These are phyloP conservation scores for Drosophila pseudoobscura DNA, from an alignment of 1,140 invertebrate genomes.

Conservation along the genomic window DNA sequence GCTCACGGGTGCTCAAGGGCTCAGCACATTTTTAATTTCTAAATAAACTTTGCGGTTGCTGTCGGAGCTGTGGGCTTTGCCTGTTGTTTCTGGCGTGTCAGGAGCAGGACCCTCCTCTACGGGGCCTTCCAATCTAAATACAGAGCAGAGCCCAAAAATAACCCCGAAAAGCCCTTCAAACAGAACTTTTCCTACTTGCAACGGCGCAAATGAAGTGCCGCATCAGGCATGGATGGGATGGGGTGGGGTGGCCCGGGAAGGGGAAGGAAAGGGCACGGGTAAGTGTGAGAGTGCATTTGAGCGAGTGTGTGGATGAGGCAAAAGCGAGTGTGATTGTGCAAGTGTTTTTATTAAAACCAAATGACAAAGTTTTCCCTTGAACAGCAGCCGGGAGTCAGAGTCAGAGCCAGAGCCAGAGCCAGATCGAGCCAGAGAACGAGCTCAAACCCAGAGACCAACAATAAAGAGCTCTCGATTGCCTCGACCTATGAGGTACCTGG, in stretches of 20 bases:
- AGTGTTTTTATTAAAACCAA: constrained; percentile 81
- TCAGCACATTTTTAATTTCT: constrained; percentile 67
- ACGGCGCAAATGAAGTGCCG: constrained; percentile 71
- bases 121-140: constrained; percentile 47
- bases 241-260: too few species aligned
- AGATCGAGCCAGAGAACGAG: neutral
- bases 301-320: constrained; percentile 26
- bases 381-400: constrained; percentile 38
- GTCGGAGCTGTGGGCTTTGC: neutral
- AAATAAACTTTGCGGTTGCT: constrained; percentile 72
- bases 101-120: constrained; percentile 38
- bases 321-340: constrained; percentile 59
- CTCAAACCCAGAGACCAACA: too few species aligned
- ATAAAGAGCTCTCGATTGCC: too few species aligned
- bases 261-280: neutral
- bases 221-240: constrained; percentile 31
- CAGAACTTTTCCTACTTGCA: constrained; percentile 66
- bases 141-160: constrained; percentile 45
- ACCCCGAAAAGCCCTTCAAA: constrained; percentile 64
- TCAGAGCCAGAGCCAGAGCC: constrained; percentile 34
- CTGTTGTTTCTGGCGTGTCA: constrained; percentile 51
- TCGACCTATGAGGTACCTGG: too few species aligned
- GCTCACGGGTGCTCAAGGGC: neutral
- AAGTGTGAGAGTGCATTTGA: constrained; percentile 51
- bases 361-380: constrained; percentile 75